These are phyloP conservation scores for Schizothorax lantsangensis DNA, from an alignment of 2,797 vertebrate genomes.

Conservation along the genomic window DNA sequence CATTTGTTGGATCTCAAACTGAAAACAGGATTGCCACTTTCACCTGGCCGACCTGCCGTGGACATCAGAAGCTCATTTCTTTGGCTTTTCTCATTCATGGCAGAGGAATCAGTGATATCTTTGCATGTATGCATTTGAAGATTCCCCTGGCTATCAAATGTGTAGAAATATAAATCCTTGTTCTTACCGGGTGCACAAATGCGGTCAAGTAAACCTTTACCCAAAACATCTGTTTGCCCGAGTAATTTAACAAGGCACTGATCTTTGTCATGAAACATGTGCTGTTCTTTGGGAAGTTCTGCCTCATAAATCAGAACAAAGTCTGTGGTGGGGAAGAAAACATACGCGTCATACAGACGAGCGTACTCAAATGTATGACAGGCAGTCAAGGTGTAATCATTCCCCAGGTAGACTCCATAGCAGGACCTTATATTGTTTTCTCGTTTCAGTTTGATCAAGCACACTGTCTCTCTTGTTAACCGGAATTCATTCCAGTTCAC, in stretches of 20 bases:
- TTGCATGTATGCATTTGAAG: background rate
- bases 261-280: background rate
- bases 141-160: background rate
- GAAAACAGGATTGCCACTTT: conserved; percentile 5
- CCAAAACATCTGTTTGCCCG: background rate
- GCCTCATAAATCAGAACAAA: conserved; percentile 13
- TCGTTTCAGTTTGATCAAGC: background rate
- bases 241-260: conserved; percentile 11
- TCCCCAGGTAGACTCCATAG: conserved; percentile 5
- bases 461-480: background rate
- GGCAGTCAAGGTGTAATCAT: background rate
- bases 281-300: background rate
- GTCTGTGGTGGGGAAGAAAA: conserved; percentile 5
- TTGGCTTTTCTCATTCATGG: background rate
- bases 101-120: background rate
- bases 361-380: background rate
- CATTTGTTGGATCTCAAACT: background rate
- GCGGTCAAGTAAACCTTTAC: background rate
- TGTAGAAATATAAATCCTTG: background rate
- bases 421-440: background rate
- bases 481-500: background rate
- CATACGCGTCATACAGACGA: background rate
- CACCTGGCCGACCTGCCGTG: background rate
- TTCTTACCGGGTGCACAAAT: background rate
- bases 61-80: background rate